Base-by-base conservation (phyloP, 2,888 invertebrate genomes). In the Arrhopalites spinosus region DNA sequence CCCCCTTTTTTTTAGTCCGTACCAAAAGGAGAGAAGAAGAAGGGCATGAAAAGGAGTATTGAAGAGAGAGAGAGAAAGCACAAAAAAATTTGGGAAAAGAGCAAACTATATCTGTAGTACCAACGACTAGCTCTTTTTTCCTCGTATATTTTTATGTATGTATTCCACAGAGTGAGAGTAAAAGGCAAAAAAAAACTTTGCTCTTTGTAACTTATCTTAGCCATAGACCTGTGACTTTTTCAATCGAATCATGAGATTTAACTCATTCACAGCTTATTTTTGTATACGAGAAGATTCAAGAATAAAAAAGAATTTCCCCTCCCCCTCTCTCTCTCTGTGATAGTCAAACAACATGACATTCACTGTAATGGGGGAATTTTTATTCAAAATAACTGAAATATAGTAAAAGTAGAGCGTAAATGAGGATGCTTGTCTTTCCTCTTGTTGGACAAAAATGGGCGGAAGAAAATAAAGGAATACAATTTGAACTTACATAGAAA, bases 171-270 rank as follows among this genome's bases (percentile, higher is more conserved):
- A 59, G 5, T 36, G 36, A n/a, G n/a, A n/a, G 36, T 36, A 11
- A 36, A 53, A n/a, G 23, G 53, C 45, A 47, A n/a, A n/a, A 17
- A 50, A 50, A 67, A 74, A 74, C 74, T 74, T 67, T 74, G 66
- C 67, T 74, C 56, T 73, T 67, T 74, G 67, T 74, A 67, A 56
- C 74, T 50, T 74, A 74, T 74, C 74, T 74, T n/a, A n/a, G 56
- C 67, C 67, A 67, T 59, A 25, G 45, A 29, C 53, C 36, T 20
- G 15, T 43, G 74, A 74, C 74, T 66, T 59, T 66, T 29, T 64
- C 47, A 47, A 64, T 64, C 47, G 67, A 66, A 74, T 74, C 67
- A 56, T 20, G 29, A 61, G 56, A 70, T 30, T 70, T 36, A 36
- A 61, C 71, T 61, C 71, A 61, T 36, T 71, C 71, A 56, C 69